Percentiles rank a stretch among this genome's conserved stretches.
Evolutionary conservation across 1,140 invertebrate species (phyloP).

Genomic region (Drosophila baimaii): DNA sequence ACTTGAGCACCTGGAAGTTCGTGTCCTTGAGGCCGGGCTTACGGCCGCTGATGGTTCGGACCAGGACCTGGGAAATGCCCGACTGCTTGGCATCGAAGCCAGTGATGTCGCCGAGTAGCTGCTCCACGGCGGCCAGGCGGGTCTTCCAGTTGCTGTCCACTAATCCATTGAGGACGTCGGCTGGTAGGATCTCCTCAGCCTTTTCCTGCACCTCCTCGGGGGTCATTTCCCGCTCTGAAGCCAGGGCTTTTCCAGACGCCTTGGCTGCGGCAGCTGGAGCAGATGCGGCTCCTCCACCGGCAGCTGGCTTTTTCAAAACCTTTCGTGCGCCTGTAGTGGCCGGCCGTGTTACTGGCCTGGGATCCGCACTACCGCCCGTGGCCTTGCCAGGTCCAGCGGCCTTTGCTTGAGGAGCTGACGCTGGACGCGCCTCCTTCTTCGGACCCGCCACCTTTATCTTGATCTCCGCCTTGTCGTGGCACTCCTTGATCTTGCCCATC

Average conservation of each 20-base stretch:
- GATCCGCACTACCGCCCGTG: constrained; percentile 85
- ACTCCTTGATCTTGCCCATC: constrained; percentile 98
- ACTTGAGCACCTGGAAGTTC: constrained; percentile 96
- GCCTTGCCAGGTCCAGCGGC: constrained; percentile 83
- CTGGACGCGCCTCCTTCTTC: constrained; percentile 88
- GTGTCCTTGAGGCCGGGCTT: constrained; percentile 96
- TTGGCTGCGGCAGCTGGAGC: constrained; percentile 53
- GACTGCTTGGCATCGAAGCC: constrained; percentile 86
- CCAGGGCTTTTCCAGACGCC: constrained; percentile 79
- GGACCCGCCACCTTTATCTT: constrained; percentile 88
- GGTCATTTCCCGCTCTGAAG: constrained; percentile 86
- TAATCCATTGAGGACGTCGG: constrained; percentile 88
- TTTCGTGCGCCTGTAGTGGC: constrained; percentile 84
- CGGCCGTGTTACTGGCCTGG: constrained; percentile 86
- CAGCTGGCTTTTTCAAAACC: constrained; percentile 61
- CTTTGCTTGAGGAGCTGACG: constrained; percentile 84
- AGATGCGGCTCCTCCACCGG: constrained; percentile 33
- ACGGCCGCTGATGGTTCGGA: constrained; percentile 90
- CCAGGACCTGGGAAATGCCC: constrained; percentile 90
- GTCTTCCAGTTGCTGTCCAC: constrained; percentile 94
- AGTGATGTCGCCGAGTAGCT: constrained; percentile 88
- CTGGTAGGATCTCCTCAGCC: constrained; percentile 87
- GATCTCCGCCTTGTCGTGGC: constrained; percentile 95
- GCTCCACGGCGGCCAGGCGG: constrained; percentile 91
- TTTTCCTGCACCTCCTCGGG: constrained; percentile 90